phyloP scores from a whole-genome alignment of 2,797 vertebrate species.

The Cuculus canorus region DNA sequence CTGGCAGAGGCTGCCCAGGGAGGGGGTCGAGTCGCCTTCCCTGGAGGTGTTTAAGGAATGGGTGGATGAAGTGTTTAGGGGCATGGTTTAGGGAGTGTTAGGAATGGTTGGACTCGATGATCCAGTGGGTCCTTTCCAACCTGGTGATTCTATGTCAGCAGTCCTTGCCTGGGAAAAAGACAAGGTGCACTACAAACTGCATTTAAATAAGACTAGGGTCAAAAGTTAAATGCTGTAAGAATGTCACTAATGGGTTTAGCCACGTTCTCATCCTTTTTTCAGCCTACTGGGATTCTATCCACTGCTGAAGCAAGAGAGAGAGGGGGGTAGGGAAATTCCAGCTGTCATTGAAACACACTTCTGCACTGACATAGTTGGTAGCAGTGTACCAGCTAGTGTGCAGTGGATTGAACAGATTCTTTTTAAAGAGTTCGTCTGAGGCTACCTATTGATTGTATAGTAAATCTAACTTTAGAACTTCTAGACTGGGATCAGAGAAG shows the following conservation, averaged over 20 bases:
- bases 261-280: constrained; percentile 3
- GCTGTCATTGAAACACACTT: background rate
- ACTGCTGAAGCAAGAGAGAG: background rate
- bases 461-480: background rate
- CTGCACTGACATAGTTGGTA: background rate
- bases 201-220: constrained; percentile 17
- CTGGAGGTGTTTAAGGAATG: no score
- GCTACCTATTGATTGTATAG: background rate
- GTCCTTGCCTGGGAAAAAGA: background rate
- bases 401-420: background rate
- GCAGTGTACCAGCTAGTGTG: background rate
- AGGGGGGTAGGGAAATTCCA: background rate
- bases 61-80: no score
- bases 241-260: background rate
- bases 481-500: background rate
- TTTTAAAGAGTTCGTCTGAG: constrained; percentile 9
- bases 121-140: no score
- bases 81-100: no score
- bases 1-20: no score
- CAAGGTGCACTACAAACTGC: background rate
- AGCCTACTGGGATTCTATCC: background rate
- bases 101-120: no score
- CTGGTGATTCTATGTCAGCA: background rate
- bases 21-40: no score
- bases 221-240: background rate